phyloP scores from a whole-genome alignment of 2,797 vertebrate species.

The Podarcis siculus region DNA sequence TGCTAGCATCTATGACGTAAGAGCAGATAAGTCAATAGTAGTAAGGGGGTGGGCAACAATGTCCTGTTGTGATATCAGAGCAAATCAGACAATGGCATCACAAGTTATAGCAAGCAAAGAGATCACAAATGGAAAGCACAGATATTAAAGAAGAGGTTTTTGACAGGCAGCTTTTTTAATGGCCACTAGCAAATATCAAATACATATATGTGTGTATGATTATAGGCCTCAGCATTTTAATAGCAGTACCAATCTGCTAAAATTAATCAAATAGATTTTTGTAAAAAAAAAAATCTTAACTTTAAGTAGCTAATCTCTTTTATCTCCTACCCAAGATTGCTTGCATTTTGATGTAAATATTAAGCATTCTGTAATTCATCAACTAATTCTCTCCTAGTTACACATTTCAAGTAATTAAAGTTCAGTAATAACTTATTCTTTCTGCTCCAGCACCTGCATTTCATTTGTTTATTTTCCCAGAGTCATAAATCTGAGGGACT shows the following conservation, averaged over 20 bases:
- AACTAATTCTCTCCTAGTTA: conserved; percentile 87
- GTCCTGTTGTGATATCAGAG: background rate
- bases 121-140: background rate
- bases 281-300: conserved; percentile 23
- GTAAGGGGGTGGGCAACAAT: background rate
- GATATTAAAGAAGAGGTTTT: background rate
- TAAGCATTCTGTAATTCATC: conserved; percentile 88
- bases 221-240: conserved; percentile 48
- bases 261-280: conserved; percentile 56
- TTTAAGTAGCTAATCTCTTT: conserved; percentile 55
- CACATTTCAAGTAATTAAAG: conserved; percentile 93
- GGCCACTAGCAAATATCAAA: background rate
- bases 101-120: background rate
- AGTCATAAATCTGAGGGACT: conserved; percentile 96
- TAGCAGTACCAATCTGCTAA: conserved; percentile 55
- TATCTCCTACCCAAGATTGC: conserved; percentile 70
- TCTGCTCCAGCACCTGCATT: conserved; percentile 99
- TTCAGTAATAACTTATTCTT: conserved; percentile 97
- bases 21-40: background rate
- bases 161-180: background rate
- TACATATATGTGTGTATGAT: background rate
- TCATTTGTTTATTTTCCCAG: conserved; percentile 98
- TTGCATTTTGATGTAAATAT: conserved; percentile 83
- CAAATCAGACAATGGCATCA: background rate
- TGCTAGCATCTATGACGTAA: background rate